Conservation (phyloP, 2,797 vertebrate species). For the Xenopus petersii region DNA sequence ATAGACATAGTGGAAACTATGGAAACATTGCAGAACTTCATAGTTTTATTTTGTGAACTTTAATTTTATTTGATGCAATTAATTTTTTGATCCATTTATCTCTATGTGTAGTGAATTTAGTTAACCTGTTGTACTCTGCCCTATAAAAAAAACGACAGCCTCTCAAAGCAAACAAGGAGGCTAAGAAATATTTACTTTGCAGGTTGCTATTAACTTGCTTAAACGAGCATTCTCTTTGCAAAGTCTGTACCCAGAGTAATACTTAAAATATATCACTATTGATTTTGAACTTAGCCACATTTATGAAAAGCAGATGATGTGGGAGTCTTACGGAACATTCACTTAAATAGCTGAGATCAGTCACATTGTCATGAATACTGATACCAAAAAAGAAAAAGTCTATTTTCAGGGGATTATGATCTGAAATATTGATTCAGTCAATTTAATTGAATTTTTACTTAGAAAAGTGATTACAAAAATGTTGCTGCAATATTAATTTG, state of each 20-base stretch:
- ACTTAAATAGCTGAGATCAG: conserved; percentile 56
- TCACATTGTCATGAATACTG: conserved; percentile 57
- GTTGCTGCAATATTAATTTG: conserved; percentile 88
- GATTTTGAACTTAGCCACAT: conserved; percentile 53
- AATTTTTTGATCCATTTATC: too few relatives aligned
- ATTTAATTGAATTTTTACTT: conserved; percentile 88
- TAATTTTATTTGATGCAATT: too few relatives aligned
- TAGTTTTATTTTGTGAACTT: too few relatives aligned
- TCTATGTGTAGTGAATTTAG: too few relatives aligned
- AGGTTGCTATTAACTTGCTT: conserved; percentile 55
- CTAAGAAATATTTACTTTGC: conserved; percentile 53
- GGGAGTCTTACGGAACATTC: conserved; percentile 55
- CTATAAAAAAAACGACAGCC: background rate
- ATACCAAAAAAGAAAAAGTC: conserved; percentile 62
- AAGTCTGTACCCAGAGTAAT: conserved; percentile 38
- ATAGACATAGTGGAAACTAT: too few relatives aligned
- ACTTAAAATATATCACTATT: conserved; percentile 50
- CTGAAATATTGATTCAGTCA: conserved; percentile 86
- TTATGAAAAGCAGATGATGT: conserved; percentile 56
- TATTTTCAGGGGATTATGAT: conserved; percentile 71
- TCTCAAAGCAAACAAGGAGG: conserved; percentile 32
- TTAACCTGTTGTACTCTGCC: too few relatives aligned
- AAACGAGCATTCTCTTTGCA: conserved; percentile 49
- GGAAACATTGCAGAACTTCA: too few relatives aligned
- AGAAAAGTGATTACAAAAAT: conserved; percentile 84